These are phyloP conservation scores for Pachyseris speciosa DNA, from an alignment of 64 coral and sea anemone species.

Conservation along the genomic window DNA sequence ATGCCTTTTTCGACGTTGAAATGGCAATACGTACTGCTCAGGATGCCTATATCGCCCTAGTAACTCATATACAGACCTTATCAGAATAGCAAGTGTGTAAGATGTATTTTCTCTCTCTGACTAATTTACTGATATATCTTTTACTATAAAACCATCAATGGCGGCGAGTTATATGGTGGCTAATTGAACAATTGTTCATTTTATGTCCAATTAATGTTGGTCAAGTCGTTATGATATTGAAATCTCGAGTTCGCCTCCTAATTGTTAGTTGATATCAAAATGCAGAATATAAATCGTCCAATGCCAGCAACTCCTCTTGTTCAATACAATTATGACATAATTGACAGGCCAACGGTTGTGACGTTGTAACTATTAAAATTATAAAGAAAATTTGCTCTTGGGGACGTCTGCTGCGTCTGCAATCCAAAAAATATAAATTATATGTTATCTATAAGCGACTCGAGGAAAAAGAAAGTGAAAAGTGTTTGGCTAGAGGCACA, in stretches of 20 bases:
- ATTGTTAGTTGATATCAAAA: neutral
- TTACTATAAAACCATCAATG: no score
- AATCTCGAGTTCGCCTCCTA: no score
- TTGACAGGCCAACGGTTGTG: neutral
- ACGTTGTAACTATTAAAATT: neutral
- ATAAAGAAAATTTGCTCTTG: neutral
- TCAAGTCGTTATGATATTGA: no score
- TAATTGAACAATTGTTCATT: no score
- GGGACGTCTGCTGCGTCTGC: neutral
- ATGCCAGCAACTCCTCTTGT: neutral
- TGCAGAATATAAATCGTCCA: neutral
- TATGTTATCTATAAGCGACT: no score
- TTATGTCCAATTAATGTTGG: no score
- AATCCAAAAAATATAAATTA: neutral
- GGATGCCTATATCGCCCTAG: constrained; percentile 14
- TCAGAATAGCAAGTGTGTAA: neutral
- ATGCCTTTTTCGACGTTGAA: constrained; percentile 19
- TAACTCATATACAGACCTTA: neutral
- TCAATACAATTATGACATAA: no score
- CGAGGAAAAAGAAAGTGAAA: neutral
- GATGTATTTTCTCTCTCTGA: neutral
- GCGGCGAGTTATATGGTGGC: no score
- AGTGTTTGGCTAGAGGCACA: neutral
- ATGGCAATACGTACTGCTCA: constrained; percentile 3
- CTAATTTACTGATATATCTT: neutral